phyloP scores from a whole-genome alignment of 2,797 vertebrate species.

The Ctenopoma kingsleyae region DNA sequence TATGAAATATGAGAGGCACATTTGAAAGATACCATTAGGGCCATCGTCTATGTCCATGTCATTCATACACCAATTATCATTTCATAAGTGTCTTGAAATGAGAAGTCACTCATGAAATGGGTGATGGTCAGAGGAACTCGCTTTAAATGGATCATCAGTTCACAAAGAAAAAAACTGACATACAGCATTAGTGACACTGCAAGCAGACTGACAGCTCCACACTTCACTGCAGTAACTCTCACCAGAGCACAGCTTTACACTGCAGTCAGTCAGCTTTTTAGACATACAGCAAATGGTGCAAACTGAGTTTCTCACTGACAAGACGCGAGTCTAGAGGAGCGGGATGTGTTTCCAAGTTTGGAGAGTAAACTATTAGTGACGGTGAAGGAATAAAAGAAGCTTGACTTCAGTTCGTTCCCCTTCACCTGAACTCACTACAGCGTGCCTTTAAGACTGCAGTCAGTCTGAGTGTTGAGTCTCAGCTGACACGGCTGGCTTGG shows the following conservation, averaged over 20 bases:
- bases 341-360: slow-evolving; percentile 44
- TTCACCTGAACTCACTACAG: slow-evolving; percentile 45
- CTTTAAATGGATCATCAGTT: slow-evolving; percentile 18
- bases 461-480: slow-evolving; percentile 58
- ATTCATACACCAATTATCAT: slow-evolving; percentile 3
- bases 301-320: slow-evolving; percentile 40
- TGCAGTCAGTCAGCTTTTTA: slow-evolving; percentile 39
- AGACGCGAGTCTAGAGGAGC: not conserved
- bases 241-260: slow-evolving; percentile 35
- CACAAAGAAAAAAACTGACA: slow-evolving; percentile 18
- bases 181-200: slow-evolving; percentile 19
- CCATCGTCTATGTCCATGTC: slow-evolving; percentile 10
- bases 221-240: slow-evolving; percentile 22
- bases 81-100: not conserved
- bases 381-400: slow-evolving; percentile 38
- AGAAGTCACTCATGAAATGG: slow-evolving; percentile 2
- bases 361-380: slow-evolving; percentile 54
- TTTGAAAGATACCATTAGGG: slow-evolving; percentile 13
- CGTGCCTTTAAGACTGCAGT: slow-evolving; percentile 45
- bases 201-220: slow-evolving; percentile 44
- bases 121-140: not conserved
- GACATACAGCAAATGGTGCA: slow-evolving; percentile 44
- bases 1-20: not conserved
- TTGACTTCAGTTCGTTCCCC: slow-evolving; percentile 39
- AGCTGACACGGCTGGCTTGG: slow-evolving; percentile 52